Evolutionary conservation across 1,140 invertebrate species (phyloP).

Genomic region (Pararge aegeria): DNA sequence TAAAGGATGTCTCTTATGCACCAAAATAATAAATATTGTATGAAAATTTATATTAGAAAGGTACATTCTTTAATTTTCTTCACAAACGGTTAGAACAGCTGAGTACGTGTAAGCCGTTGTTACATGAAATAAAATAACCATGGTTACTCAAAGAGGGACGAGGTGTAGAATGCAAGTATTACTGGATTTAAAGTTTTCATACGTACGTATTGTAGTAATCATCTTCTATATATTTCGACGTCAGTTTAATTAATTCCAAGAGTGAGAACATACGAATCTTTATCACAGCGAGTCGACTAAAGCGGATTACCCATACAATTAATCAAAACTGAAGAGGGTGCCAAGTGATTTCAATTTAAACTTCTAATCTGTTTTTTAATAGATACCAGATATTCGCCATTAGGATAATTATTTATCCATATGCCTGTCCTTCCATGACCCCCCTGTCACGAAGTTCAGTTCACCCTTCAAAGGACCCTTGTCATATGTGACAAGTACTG

Average conservation of each 20-base stretch:
- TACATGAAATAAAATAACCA: no score
- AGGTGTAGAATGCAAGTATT: no score
- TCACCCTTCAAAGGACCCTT: neutral
- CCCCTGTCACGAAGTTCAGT: conserved; percentile 14
- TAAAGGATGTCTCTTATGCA: no score
- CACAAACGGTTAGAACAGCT: no score
- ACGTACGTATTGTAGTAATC: no score
- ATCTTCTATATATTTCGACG: neutral
- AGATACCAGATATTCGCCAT: neutral
- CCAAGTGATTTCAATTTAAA: conserved; percentile 8
- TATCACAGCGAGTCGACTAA: neutral
- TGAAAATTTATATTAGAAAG: no score
- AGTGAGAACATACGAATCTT: neutral
- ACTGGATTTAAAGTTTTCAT: no score
- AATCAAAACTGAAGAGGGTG: conserved; percentile 10
- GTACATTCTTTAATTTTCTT: no score
- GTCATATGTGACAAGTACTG: conserved; percentile 2
- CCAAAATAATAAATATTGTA: no score
- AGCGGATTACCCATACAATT: neutral
- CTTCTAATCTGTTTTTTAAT: conserved; percentile 4
- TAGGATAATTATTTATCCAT: conserved; percentile 1
- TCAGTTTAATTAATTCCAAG: neutral
- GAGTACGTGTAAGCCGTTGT: no score
- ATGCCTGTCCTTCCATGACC: neutral
- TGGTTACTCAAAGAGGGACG: no score